Base-by-base conservation (phyloP, 1,140 invertebrate genomes). In the Magallana angulata region DNA sequence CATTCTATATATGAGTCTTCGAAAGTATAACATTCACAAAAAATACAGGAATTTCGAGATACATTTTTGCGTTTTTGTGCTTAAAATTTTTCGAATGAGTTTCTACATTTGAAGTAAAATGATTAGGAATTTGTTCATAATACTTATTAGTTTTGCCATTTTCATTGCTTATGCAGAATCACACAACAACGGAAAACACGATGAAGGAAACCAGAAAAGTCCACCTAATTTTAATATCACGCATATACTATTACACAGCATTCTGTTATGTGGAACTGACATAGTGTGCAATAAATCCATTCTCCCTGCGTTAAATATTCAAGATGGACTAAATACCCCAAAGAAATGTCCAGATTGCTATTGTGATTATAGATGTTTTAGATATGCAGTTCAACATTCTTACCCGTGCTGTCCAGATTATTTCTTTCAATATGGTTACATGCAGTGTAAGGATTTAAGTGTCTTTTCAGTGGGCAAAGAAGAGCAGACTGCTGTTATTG, bases 191-290 rank as follows among this genome's bases (percentile, higher is more conserved):
- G 24, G 24, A 24, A 24, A 24, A 24, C 24, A 24, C 24, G 24
- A 24, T 24, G 24, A 24, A 24, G 24, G 24, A 24, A 24, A 24
- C 24, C 24, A 24, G 24, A 24, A 24, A 24, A 24, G 24, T 24
- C 24, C 24, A 24, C 24, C 11, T 62, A 11, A 62, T 11, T 85
- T 71, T 11, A 71, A 71, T 24, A 24, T 24, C 7, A 24, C 68
- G 1, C 68, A 71, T 30, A 11, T 11, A 30, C 11, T 71, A 11
- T 11, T 76, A 11, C 30, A 76, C 30, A 76, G 68, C 11, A 30
- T 76, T 76, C 68, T 76, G 3, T 24, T 76, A 5, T 76, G 68
- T 76, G 68, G 68, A 36, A 24, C 68, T 76, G 12, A 76, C 36
- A 76, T 76, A 8, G 36, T 76, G 4, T 76, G 68, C 7, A 8